Percentiles rank a stretch among this genome's conserved stretches.
phyloP scores from a whole-genome alignment of 2,797 vertebrate genomes.

The Takifugu ocellatus region DNA sequence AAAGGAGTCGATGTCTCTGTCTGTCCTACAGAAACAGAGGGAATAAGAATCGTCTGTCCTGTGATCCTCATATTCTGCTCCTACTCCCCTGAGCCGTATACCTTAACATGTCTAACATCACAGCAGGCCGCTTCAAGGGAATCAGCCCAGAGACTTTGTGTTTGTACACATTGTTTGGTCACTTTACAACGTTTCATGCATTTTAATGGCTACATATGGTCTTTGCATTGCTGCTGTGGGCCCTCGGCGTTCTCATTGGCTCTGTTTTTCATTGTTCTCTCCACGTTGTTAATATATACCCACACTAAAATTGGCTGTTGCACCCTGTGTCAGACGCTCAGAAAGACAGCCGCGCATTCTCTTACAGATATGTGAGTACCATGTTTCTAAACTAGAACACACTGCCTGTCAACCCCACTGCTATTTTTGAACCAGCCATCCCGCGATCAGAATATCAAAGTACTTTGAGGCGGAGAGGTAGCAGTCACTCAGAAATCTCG shows the following conservation, averaged over 20 bases:
- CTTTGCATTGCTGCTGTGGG: constrained; percentile 8
- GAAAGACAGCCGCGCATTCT: constrained; percentile 56
- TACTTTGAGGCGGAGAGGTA: constrained; percentile 34
- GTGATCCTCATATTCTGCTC: constrained; percentile 52
- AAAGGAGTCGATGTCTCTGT: constrained; percentile 33
- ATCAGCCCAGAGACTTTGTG: constrained; percentile 19
- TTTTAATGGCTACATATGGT: constrained; percentile 14
- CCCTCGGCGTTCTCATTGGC: constrained; percentile 27
- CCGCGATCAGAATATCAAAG: constrained; percentile 60
- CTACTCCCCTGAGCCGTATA: constrained; percentile 51
- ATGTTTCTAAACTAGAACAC: constrained; percentile 56
- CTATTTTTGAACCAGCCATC: constrained; percentile 62
- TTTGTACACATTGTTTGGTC: constrained; percentile 17
- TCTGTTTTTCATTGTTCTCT: not conserved
- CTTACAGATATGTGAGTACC: constrained; percentile 47
- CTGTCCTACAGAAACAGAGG: constrained; percentile 35
- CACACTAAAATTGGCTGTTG: constrained; percentile 52
- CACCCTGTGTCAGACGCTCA: constrained; percentile 44
- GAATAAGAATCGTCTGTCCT: constrained; percentile 35
- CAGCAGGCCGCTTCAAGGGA: constrained; percentile 34
- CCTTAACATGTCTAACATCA: constrained; percentile 42
- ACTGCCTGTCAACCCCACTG: constrained; percentile 31
- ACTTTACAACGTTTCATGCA: constrained; percentile 9
- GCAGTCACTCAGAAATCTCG: constrained; percentile 56
- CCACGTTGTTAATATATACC: constrained; percentile 27